Evolutionary conservation across 2,888 invertebrate species (phyloP).

Genomic region (Vannuccia rotundouncinata): DNA sequence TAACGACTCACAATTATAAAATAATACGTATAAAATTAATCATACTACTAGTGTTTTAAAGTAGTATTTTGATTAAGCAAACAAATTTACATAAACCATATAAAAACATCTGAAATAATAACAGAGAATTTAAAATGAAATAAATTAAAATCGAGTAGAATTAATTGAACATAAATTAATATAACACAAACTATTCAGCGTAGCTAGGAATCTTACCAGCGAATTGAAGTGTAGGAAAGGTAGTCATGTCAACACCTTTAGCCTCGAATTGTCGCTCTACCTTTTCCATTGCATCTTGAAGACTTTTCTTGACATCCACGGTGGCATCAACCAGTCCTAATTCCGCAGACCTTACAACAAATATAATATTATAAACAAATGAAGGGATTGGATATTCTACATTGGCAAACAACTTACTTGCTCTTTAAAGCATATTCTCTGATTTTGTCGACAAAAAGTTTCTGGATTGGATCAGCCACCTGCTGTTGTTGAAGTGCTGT

Average conservation of each 20-base stretch:
- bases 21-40: too few relatives aligned
- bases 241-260: conserved; percentile 72
- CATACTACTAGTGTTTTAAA: too few relatives aligned
- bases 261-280: conserved; percentile 71
- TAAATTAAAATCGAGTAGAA: too few relatives aligned
- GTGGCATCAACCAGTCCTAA: conserved; percentile 76
- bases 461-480: conserved; percentile 74
- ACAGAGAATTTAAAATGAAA: too few relatives aligned
- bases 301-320: conserved; percentile 68
- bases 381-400: neutral
- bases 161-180: too few relatives aligned
- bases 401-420: conserved; percentile 55
- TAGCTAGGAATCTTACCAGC: conserved; percentile 20
- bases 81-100: too few relatives aligned
- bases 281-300: conserved; percentile 72
- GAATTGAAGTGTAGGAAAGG: conserved; percentile 80
- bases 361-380: neutral
- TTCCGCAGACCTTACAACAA: conserved; percentile 61
- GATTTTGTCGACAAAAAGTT: conserved; percentile 83
- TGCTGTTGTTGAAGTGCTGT: neutral
- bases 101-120: too few relatives aligned
- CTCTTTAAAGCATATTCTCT: conserved; percentile 65
- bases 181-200: too few relatives aligned
- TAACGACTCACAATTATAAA: neutral
- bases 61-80: too few relatives aligned